phyloP scores from a whole-genome alignment of 2,888 invertebrate species.

The Hydraecia micacea region DNA sequence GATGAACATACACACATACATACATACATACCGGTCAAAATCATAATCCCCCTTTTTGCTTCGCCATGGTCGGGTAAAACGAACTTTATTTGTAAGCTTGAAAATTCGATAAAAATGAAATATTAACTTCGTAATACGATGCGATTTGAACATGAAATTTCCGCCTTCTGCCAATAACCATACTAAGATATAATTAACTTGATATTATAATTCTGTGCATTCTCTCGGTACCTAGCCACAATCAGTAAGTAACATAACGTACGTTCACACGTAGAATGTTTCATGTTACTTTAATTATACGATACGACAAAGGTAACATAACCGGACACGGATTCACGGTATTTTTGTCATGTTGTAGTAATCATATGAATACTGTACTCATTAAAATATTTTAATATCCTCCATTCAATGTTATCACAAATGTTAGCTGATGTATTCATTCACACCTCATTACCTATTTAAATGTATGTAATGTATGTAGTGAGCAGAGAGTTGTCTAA shows the following conservation, averaged over 20 bases:
- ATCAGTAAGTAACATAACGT: conserved; percentile 21
- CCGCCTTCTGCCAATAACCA: conserved; percentile 33
- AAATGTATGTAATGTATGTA: conserved; percentile 35
- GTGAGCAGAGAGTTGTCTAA: conserved; percentile 26
- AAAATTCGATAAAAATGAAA: background rate
- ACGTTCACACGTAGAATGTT: conserved; percentile 22
- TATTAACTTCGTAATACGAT: background rate
- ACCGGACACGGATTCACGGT: conserved; percentile 9
- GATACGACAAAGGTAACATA: conserved; percentile 10
- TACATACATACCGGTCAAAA: no score
- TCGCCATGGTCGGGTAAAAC: no score
- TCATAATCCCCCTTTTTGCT: no score
- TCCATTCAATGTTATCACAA: conserved; percentile 33
- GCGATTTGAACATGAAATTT: conserved; percentile 17
- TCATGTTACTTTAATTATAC: conserved; percentile 34
- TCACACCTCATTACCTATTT: conserved; percentile 26
- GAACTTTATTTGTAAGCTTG: background rate
- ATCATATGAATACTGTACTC: conserved; percentile 5
- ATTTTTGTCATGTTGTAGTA: conserved; percentile 34
- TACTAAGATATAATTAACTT: conserved; percentile 51
- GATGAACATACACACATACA: no score
- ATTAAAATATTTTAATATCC: conserved; percentile 33
- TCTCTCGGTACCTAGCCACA: conserved; percentile 51
- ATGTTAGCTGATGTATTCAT: conserved; percentile 27
- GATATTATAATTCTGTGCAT: conserved; percentile 27